Conservation (phyloP, 2,113 vertebrate genomes). For the Argyrosomus japonicus region DNA sequence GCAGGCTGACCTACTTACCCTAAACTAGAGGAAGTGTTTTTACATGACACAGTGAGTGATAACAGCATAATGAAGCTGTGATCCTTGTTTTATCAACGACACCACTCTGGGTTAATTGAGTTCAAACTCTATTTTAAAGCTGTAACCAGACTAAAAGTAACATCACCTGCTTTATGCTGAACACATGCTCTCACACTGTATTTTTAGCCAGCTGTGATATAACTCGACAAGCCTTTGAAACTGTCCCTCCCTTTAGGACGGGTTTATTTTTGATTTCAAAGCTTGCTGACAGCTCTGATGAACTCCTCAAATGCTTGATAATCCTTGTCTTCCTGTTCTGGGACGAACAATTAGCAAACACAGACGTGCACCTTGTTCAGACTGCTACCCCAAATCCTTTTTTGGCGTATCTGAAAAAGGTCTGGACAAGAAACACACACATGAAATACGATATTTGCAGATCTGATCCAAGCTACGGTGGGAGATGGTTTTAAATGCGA, state of each 20-base stretch:
- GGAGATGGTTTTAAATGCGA: no score
- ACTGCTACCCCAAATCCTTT: no score
- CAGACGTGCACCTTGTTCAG: background rate
- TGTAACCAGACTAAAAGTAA: conserved; percentile 46
- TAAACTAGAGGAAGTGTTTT: conserved; percentile 37
- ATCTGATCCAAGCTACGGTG: no score
- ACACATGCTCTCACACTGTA: conserved; percentile 51
- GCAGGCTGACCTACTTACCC: conserved; percentile 32
- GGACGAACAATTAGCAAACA: conserved; percentile 1
- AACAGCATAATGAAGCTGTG: conserved; percentile 31
- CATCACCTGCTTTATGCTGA: conserved; percentile 34
- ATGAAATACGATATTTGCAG: no score
- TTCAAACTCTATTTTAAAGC: conserved; percentile 45
- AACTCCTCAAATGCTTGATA: conserved; percentile 45
- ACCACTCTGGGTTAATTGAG: conserved; percentile 49
- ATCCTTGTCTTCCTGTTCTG: conserved; percentile 3
- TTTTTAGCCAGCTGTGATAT: conserved; percentile 52
- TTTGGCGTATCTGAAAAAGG: no score
- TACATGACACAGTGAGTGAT: conserved; percentile 8
- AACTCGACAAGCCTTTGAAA: conserved; percentile 52
- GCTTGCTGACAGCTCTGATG: conserved; percentile 50
- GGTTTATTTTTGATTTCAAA: conserved; percentile 53
- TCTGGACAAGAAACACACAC: no score
- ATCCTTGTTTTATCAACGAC: conserved; percentile 31
- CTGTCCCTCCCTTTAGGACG: conserved; percentile 20